Evolutionary conservation across 1,140 invertebrate species (phyloP), one percentile per base, ranked within the genome.

Genomic region (Microplitis mediator): DNA sequence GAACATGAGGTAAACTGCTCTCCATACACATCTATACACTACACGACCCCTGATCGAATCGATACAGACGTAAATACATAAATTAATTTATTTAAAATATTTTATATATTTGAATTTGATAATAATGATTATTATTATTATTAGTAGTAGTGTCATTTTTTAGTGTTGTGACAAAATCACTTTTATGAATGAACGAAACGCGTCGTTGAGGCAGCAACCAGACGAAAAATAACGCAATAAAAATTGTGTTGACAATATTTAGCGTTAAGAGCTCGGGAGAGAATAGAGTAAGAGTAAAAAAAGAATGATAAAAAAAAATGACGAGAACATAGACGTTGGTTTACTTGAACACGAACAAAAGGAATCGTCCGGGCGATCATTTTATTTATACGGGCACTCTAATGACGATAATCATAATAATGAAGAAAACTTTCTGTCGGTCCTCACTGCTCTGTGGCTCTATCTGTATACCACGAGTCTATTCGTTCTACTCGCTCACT

Each of bases 321-420:
- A 62, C 60, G 35, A 36, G 32, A 35, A 62, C 60, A 62, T 35
- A 36, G 35, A 23, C 60, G 60, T 35, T n/a, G 56, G 45, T 74
- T 77, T 68, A 72, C 60, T 73, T 65, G 64, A 52, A 45, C 60
- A 72, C 54, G 62, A 78, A 79, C 76, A 79, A 81, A 78, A 71
- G 74, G 67, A 71, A 70, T 71, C 60, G 64, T 50, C 52, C 65
- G 36, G 75, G 64, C 70, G 75, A 80, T 82, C 79, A 81, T 79
- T 80, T 76, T 80, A 82, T 80, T 79, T 81, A 78, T 78, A 76
- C 74, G 74, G 76, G 63, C 72, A 78, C 77, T 76, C 77, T 79
- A 80, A 82, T 79, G 77, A 81, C 77, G 76, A 77, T 81, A 80
- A 82, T 77, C 75, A 80, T 80, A 81, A 81, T 74, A 78, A 77